Evolutionary conservation across 2,113 vertebrate species (phyloP).

Genomic region (Emydura subglobosa): DNA sequence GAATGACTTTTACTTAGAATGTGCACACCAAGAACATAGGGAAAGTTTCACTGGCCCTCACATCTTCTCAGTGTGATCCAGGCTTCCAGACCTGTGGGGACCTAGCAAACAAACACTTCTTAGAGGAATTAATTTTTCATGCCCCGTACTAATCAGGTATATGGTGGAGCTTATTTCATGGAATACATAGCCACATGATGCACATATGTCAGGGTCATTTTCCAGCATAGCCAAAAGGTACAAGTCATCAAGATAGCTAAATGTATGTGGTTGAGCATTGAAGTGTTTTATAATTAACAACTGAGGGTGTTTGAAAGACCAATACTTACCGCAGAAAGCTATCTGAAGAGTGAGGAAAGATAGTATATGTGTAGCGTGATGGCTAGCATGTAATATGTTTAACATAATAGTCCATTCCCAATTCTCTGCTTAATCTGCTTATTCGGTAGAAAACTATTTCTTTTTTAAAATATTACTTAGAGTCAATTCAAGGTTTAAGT

Average conservation of each 20-base stretch:
- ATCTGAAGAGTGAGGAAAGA: background rate
- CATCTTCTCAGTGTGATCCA: slow-evolving; percentile 22
- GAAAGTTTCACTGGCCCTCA: slow-evolving; percentile 4
- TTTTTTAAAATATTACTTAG: background rate
- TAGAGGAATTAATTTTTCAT: slow-evolving; percentile 64
- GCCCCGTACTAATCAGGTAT: slow-evolving; percentile 11
- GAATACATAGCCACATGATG: background rate
- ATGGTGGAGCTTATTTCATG: background rate
- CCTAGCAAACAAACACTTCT: slow-evolving; percentile 52
- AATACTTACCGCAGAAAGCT: background rate
- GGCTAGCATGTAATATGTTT: background rate
- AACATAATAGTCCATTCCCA: background rate
- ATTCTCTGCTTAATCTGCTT: background rate
- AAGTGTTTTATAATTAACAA: background rate
- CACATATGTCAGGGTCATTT: slow-evolving; percentile 1
- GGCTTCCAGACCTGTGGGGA: slow-evolving; percentile 18
- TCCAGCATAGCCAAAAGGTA: background rate
- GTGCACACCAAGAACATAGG: slow-evolving; percentile 52
- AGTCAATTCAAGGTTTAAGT: too few species aligned
- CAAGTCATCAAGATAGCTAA: background rate
- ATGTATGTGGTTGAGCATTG: background rate
- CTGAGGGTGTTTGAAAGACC: background rate
- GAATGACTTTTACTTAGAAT: slow-evolving; percentile 28
- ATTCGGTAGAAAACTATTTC: background rate
- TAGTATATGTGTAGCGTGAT: background rate